Evolutionary conservation across 2,113 vertebrate genomes (phyloP).

Genomic region (Castor canadensis): DNA sequence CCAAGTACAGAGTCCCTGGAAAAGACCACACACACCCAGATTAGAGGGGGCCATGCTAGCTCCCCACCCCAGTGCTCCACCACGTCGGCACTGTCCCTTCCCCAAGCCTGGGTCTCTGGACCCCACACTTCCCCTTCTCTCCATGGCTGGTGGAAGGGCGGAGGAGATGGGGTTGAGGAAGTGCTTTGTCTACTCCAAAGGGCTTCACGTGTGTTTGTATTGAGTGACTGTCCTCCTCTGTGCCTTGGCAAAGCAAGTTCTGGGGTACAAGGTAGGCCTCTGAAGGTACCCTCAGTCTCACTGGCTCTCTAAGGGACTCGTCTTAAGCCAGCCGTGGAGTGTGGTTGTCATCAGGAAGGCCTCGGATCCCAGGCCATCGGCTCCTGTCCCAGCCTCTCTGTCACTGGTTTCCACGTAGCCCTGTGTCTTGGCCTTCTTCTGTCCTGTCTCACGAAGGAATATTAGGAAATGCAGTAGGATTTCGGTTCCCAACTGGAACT

Average conservation of each 20-base stretch:
- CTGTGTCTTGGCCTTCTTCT: not conserved
- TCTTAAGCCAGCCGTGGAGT: not conserved
- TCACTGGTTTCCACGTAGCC: not conserved
- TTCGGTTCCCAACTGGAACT: slow-evolving; percentile 77
- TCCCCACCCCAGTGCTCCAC: fast-evolving
- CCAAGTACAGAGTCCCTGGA: no score
- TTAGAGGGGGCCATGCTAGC: not conserved
- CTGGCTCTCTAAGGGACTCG: not conserved
- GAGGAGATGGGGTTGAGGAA: not conserved
- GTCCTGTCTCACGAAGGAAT: slow-evolving; percentile 42
- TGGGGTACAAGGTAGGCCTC: not conserved
- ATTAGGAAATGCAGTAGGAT: slow-evolving; percentile 11
- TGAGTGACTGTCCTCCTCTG: fast-evolving
- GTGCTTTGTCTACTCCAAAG: not conserved
- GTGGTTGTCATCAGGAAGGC: not conserved
- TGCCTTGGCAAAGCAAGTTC: not conserved
- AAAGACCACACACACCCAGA: no score
- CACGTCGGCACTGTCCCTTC: no score
- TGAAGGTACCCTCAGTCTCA: not conserved
- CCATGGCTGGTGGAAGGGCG: not conserved
- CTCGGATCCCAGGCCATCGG: not conserved
- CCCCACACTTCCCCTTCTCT: not conserved
- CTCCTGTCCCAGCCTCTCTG: not conserved
- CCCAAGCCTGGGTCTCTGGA: not conserved
- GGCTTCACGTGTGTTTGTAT: not conserved